phyloP scores from a whole-genome alignment of 2,113 vertebrate genomes.

The Notarius quadriscutis region DNA sequence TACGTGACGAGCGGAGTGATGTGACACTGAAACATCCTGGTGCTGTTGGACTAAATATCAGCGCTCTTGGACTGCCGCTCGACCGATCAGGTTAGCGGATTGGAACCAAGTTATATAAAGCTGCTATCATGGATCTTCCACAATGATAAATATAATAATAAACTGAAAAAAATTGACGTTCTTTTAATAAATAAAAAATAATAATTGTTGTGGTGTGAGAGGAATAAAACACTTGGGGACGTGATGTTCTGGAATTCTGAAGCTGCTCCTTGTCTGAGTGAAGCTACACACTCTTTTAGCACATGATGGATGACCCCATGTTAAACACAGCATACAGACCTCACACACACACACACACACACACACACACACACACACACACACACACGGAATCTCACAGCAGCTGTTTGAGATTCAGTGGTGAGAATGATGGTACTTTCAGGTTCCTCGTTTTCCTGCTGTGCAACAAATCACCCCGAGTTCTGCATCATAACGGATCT shows the following conservation, averaged over 20 bases:
- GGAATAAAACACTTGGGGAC: not conserved
- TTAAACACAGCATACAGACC: conserved; percentile 18
- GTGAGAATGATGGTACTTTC: conserved; percentile 68
- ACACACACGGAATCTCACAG: conserved; percentile 10
- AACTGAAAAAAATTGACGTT: too few relatives aligned
- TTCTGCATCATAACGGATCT: conserved; percentile 78
- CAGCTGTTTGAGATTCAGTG: conserved; percentile 74
- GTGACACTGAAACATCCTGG: too few relatives aligned
- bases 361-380: conserved; percentile 1
- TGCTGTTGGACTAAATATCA: too few relatives aligned
- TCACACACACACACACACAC: not conserved
- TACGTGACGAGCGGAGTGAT: too few relatives aligned
- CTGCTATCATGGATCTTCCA: not conserved
- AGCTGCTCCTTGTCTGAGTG: not conserved
- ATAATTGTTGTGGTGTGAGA: not conserved
- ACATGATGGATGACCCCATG: conserved; percentile 11
- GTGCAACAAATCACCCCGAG: conserved; percentile 77
- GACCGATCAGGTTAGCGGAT: too few relatives aligned
- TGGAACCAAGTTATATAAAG: too few relatives aligned
- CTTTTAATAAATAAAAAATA: not conserved
- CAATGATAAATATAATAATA: not conserved
- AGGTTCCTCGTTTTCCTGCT: conserved; percentile 69
- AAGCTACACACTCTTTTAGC: conserved; percentile 56
- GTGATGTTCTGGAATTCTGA: not conserved
- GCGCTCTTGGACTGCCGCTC: too few relatives aligned